phyloP scores from a whole-genome alignment of 2,888 invertebrate species.

The Lasioglossum vierecki region DNA sequence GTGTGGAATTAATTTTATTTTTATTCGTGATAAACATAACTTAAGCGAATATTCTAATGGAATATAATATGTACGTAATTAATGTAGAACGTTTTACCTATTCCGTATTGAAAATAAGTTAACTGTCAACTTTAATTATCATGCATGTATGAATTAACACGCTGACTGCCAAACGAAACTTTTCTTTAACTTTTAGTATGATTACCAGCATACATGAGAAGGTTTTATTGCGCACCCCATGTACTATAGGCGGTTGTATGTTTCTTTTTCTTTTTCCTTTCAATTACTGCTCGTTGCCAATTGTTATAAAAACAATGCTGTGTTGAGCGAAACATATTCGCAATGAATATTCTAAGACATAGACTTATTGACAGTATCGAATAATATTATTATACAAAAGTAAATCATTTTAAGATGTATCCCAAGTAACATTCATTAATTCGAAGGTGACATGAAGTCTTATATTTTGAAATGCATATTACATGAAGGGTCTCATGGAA shows the following conservation, averaged over 20 bases:
- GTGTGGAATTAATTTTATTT: conserved; percentile 24
- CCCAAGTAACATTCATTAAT: too few species aligned
- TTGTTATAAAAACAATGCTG: neutral
- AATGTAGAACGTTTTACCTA: conserved; percentile 20
- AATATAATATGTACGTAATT: conserved; percentile 13
- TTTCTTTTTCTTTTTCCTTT: neutral
- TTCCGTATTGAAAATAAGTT: conserved; percentile 12
- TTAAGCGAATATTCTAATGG: conserved; percentile 28
- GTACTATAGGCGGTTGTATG: neutral
- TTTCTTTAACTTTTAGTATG: neutral
- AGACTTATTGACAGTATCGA: neutral
- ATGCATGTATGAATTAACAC: conserved; percentile 5
- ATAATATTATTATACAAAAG: neutral
- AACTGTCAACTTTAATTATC: neutral
- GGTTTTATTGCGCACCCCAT: neutral
- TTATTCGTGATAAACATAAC: conserved; percentile 26
- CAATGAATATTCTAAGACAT: neutral
- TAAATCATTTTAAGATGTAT: neutral
- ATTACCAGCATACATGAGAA: neutral
- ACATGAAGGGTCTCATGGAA: too few species aligned
- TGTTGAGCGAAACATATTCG: neutral
- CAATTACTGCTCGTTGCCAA: neutral
- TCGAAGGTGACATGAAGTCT: neutral
- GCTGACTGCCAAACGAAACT: neutral
- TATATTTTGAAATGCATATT: neutral